phyloP scores from a whole-genome alignment of 2,113 vertebrate genomes.

The Galemys pyrenaicus region DNA sequence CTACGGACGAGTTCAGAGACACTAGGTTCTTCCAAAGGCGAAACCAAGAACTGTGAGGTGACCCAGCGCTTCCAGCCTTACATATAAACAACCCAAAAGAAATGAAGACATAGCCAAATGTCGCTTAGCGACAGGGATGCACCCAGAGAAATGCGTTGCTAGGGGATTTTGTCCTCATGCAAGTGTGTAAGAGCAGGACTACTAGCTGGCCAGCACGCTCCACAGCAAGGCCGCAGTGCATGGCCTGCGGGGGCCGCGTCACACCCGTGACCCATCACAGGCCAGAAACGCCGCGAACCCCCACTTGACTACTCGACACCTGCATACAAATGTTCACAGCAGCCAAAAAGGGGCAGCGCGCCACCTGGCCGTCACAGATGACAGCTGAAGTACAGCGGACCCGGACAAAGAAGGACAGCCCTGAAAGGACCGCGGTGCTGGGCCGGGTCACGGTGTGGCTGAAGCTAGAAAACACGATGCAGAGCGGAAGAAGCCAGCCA shows the following conservation, averaged over 20 bases:
- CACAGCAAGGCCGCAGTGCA: no score
- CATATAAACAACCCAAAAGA: background rate
- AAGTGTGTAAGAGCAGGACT: no score
- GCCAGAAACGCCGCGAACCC: no score
- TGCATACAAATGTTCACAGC: rapidly evolving
- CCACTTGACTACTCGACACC: background rate
- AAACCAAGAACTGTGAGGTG: background rate
- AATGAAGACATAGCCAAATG: background rate
- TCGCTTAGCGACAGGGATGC: background rate
- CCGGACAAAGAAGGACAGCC: rapidly evolving
- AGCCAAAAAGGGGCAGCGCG: background rate
- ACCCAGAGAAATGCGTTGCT: background rate
- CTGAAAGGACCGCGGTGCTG: no score
- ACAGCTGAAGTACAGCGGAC: rapidly evolving
- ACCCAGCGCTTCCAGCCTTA: background rate
- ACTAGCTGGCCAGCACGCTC: no score
- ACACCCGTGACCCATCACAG: no score
- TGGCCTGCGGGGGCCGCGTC: no score
- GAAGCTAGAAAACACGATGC: background rate
- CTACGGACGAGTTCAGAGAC: background rate
- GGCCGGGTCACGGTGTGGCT: background rate
- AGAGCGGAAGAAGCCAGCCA: no score
- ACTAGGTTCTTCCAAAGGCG: background rate
- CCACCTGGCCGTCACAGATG: rapidly evolving
- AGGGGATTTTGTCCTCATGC: background rate